These are phyloP conservation scores for Acanthosepion esculentum DNA, from an alignment of 2,888 invertebrate genomes.

Conservation along the genomic window DNA sequence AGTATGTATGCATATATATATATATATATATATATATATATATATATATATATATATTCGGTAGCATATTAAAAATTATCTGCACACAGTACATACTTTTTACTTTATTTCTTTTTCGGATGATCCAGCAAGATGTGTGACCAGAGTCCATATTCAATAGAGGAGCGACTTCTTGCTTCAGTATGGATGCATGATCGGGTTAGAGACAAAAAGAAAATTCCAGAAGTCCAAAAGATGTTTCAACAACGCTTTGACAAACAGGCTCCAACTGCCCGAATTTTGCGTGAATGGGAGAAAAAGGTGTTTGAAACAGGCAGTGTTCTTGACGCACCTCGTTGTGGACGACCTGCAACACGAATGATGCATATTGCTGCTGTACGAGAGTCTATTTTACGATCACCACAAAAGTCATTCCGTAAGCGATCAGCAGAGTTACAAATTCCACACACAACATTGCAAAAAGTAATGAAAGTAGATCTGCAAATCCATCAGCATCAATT, in stretches of 20 bases:
- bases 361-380: neutral
- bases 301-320: constrained; percentile 42
- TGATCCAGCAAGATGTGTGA: neutral
- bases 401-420: neutral
- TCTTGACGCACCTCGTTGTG: constrained; percentile 37
- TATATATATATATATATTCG: too few relatives aligned
- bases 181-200: constrained; percentile 42
- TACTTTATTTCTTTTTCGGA: neutral
- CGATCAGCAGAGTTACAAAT: constrained; percentile 41
- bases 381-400: constrained; percentile 21
- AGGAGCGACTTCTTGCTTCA: constrained; percentile 10
- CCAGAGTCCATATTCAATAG: constrained; percentile 42
- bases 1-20: too few relatives aligned
- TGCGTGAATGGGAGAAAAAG: constrained; percentile 42
- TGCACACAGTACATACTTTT: too few relatives aligned
- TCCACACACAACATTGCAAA: neutral
- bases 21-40: neutral
- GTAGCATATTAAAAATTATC: too few relatives aligned
- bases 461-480: constrained; percentile 36
- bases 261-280: neutral
- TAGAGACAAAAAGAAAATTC: constrained; percentile 14
- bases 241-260: constrained; percentile 10
- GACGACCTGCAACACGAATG: constrained; percentile 20
- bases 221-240: constrained; percentile 24
- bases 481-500: neutral